phyloP scores from a whole-genome alignment of 2,888 invertebrate species.

The Ypsolopha scabrella region DNA sequence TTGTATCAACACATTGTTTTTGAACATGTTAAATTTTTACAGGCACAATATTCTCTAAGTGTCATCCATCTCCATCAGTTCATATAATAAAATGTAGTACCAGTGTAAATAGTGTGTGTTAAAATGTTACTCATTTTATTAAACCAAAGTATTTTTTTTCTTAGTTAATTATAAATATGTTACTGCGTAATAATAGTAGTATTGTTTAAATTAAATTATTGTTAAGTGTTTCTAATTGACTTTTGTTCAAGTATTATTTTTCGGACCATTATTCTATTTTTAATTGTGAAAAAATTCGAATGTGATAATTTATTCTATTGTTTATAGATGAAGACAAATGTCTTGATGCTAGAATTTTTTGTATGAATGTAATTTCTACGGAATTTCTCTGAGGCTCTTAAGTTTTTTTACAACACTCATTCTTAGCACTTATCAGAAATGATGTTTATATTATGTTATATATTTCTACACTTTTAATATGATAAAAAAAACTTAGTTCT shows the following conservation, averaged over 20 bases:
- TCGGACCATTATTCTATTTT: not conserved
- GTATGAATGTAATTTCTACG: not conserved
- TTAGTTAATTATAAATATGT: constrained; percentile 22
- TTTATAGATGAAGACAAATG: not conserved
- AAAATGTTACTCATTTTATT: constrained; percentile 35
- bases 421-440: constrained; percentile 31
- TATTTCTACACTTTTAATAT: constrained; percentile 35
- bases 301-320: not conserved
- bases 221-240: not conserved
- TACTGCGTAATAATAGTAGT: constrained; percentile 18
- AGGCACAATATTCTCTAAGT: not conserved
- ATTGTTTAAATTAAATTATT: not conserved
- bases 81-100: not conserved
- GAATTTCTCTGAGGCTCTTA: constrained; percentile 1
- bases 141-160: constrained; percentile 53
- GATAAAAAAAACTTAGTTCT: constrained; percentile 35
- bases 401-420: not conserved
- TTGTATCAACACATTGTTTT: too few species aligned
- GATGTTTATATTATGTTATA: constrained; percentile 38
- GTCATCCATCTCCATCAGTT: not conserved
- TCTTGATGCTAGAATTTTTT: not conserved
- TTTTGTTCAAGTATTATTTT: not conserved
- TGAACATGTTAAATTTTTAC: too few species aligned
- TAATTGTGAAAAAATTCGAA: not conserved
- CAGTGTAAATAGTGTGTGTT: not conserved